These are phyloP conservation scores for Schizopygopsis pylzovi DNA, from an alignment of 2,797 vertebrate genomes.

Conservation along the genomic window DNA sequence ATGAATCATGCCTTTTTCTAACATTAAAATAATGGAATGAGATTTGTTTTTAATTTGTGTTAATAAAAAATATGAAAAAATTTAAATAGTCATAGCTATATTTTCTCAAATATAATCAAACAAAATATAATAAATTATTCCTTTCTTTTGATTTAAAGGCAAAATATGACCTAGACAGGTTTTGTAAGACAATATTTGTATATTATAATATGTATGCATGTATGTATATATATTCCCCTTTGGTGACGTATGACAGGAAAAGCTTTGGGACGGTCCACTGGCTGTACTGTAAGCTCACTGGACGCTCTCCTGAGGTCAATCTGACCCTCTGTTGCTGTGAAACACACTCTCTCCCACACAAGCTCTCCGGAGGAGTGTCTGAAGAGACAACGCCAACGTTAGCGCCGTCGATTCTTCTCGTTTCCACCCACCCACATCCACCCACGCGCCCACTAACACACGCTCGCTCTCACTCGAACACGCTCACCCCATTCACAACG, in stretches of 20 bases:
- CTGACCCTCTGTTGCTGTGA: conserved; percentile 19
- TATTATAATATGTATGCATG: not conserved
- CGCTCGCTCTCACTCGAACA: conserved; percentile 44
- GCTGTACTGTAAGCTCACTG: conserved; percentile 3
- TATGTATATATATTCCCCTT: no score
- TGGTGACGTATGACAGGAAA: not conserved
- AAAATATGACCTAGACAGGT: not conserved
- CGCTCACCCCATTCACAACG: conserved; percentile 31
- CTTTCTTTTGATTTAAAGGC: not conserved
- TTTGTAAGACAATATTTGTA: not conserved
- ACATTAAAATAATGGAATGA: no score
- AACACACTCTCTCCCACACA: conserved; percentile 37
- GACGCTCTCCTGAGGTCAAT: conserved; percentile 4
- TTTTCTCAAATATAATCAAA: not conserved
- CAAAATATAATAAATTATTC: not conserved
- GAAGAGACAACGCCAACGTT: conserved; percentile 56
- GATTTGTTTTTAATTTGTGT: no score
- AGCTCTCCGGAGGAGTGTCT: conserved; percentile 52
- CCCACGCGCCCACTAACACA: conserved; percentile 35
- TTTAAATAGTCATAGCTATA: no score
- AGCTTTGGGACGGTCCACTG: not conserved
- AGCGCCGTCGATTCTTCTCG: conserved; percentile 38
- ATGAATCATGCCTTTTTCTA: no score
- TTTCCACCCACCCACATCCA: conserved; percentile 45
- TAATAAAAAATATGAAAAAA: no score